Evolutionary conservation across 2,113 vertebrate species (phyloP), one percentile per base, ranked within the genome.

Genomic region (Forbesichthys papilliferus): DNA sequence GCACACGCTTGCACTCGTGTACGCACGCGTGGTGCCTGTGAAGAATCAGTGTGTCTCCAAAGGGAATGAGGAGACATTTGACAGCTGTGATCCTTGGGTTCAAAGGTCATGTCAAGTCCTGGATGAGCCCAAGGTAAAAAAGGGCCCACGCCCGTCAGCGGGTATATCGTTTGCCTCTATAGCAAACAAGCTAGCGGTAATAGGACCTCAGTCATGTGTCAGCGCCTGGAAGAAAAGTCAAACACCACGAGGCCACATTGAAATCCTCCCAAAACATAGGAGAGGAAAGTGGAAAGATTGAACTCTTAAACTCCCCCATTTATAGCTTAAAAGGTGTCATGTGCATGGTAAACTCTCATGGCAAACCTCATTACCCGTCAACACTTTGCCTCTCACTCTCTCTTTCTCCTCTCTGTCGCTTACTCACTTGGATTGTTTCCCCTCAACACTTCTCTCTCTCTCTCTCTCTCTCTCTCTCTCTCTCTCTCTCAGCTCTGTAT

Each of bases 131-230:
- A 86, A 90, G 90, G 88, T 92, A 90, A 89, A 91, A 91, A 90
- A 74, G 79, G 83, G 79, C 81, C 82, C 69, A 27, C 62, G 70
- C 78, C 80, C 76, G 84, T 90, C 89, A 87, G 84, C 86, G 87
- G 84, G 75, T 85, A 88, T 87, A 87, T 86, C 77, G 78, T 79
- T 84, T 81, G 83, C 82, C 83, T 82, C 82, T 14, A 79, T 73
- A 75, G 80, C 73, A 84, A 86, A 83, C 82, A 61, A 83, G 77
- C 75, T 61, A 79, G 69, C 66, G 67, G 87, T 91, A 90, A 91
- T 89, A 86, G 88, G 88, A 91, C 88, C 90, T 85, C 86, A 88
- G 85, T 89, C 87, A 87, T 84, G 83, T 91, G 88, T 91, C 90
- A 90, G 79, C 33, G 81, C 71, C 83, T 86, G 63, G 76, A 84